These are phyloP conservation scores for Hemiscyllium ocellatum DNA, from an alignment of 2,113 vertebrate species.

Conservation along the genomic window DNA sequence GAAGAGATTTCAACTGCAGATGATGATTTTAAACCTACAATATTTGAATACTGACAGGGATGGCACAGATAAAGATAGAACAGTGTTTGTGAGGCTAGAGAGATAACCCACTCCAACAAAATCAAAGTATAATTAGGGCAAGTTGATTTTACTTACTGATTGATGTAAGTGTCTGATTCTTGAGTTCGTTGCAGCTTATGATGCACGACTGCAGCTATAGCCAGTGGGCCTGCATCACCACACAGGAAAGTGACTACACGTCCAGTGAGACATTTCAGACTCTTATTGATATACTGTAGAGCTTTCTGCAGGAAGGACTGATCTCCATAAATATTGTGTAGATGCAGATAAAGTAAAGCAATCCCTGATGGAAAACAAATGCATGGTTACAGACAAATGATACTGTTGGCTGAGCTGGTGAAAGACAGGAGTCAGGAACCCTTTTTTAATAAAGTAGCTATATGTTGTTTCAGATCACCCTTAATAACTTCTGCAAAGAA, in stretches of 20 bases:
- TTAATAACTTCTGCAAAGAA: background rate
- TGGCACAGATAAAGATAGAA: background rate
- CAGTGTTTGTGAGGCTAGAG: background rate
- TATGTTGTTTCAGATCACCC: background rate
- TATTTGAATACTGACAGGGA: background rate
- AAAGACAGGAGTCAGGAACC: background rate
- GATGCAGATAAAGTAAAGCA: slow-evolving; percentile 83
- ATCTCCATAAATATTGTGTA: slow-evolving; percentile 73
- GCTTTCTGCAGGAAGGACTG: slow-evolving; percentile 70
- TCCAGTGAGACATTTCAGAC: slow-evolving; percentile 68
- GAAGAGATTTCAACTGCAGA: background rate
- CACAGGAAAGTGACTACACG: slow-evolving; percentile 86
- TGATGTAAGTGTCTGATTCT: slow-evolving; percentile 76
- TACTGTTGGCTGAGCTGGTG: background rate
- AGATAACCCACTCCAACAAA: background rate
- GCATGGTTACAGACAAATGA: background rate
- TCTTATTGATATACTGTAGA: slow-evolving; percentile 65
- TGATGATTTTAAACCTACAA: background rate
- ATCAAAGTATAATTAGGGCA: background rate
- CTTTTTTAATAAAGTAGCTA: background rate
- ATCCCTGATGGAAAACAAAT: slow-evolving; percentile 63
- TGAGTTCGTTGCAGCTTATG: slow-evolving; percentile 69
- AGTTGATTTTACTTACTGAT: slow-evolving; percentile 57
- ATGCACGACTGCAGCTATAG: slow-evolving; percentile 75
- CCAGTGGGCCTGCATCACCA: slow-evolving; percentile 79